Evolutionary conservation across 1,140 invertebrate species (phyloP).

Genomic region (Scaptomyza montana): DNA sequence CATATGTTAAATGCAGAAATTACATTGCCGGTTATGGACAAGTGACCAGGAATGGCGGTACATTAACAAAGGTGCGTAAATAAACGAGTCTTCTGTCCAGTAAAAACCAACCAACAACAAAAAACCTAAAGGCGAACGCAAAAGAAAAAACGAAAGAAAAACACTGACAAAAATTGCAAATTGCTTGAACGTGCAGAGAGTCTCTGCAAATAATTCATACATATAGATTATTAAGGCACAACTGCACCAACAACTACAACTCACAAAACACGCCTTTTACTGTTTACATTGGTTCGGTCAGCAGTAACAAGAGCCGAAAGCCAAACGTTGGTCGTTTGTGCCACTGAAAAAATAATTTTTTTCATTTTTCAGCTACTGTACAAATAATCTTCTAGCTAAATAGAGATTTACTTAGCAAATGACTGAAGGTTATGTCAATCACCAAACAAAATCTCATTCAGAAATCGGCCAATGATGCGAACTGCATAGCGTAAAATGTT

Average conservation of each 20-base stretch:
- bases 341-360: slow-evolving; percentile 14
- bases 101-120: slow-evolving; percentile 29
- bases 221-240: slow-evolving; percentile 11
- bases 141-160: slow-evolving; percentile 16
- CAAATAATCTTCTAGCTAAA: slow-evolving; percentile 10
- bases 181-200: slow-evolving; percentile 6
- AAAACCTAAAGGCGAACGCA: slow-evolving; percentile 13
- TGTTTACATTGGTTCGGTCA: slow-evolving; percentile 31
- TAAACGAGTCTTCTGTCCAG: slow-evolving; percentile 47
- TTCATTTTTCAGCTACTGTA: slow-evolving; percentile 1
- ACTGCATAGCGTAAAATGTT: neutral
- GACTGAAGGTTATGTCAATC: slow-evolving; percentile 14
- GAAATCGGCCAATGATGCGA: slow-evolving; percentile 1
- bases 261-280: neutral
- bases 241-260: slow-evolving; percentile 1
- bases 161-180: slow-evolving; percentile 45
- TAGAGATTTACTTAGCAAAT: slow-evolving; percentile 1
- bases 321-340: slow-evolving; percentile 5
- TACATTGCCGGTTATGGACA: slow-evolving; percentile 41
- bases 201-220: slow-evolving; percentile 27
- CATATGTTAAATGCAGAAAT: slow-evolving; percentile 73
- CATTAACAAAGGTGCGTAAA: slow-evolving; percentile 69
- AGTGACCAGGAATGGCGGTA: slow-evolving; percentile 59
- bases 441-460: neutral
- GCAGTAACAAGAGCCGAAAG: neutral